Evolutionary conservation across 30 jellyfish, hydroid and myxozoan genomes (phyloP), one percentile per base, ranked within the genome.

Genomic region (Cassiopea xamachana): DNA sequence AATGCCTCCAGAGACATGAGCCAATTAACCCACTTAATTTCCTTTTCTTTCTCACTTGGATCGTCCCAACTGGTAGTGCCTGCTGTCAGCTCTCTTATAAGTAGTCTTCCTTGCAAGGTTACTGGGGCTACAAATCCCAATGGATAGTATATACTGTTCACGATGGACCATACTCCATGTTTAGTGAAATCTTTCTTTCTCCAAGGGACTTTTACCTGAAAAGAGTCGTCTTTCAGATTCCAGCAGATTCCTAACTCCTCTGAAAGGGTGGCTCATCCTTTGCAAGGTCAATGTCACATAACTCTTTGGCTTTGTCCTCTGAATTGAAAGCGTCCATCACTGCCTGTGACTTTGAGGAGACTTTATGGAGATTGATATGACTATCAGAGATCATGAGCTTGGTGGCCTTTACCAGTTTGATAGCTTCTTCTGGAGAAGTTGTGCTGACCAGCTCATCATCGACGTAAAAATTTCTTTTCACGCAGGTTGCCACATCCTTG

Each of bases 51-150:
- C 72, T 73, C 86, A 9, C 73, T 87, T 48, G 87, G 91, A 69
- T 89, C 96, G 80, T 89, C 88, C 87, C 96, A 89, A 9, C 68
- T 86, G 50, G 7, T 55, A 55, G 64, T 86, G 46, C 80, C 87
- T 14, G 91, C 59, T 67, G 77, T 50, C 19, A 83, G 77, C 14
- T 76, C 89, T 82, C 73, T 50, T 16, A 90, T 39, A 9, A 82
- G 83, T 61, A 82, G 70, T 69, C 87, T 81, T 49, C 93, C 97
- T 76, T 51, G 50, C 58, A 74, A 82, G 62, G 79, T 69, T 64
- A 81, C 88, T 10, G 93, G 93, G 19, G 97, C 80, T 15, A 62
- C 93, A 62, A 90, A 90, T 47, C 93, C 82, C 48, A 81, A 61
- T 13, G 89, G 93, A 69, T 89, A 83, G 75, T 48, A 89, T 1